phyloP scores from a whole-genome alignment of 2,888 invertebrate genomes.

The Dermolepida albohirtum region DNA sequence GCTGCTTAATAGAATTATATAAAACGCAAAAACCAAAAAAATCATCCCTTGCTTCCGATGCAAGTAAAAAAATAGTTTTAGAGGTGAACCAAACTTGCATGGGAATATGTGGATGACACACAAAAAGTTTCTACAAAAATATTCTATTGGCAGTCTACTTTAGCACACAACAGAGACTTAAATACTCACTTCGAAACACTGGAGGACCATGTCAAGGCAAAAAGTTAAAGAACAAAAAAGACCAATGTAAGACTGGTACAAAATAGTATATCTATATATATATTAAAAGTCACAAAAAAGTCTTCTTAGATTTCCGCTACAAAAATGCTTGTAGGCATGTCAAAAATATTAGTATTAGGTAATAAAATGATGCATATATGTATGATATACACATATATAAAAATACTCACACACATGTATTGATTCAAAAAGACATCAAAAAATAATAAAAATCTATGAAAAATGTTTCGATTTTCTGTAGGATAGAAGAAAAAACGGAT shows the following conservation, averaged over 20 bases:
- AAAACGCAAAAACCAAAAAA: constrained; percentile 38
- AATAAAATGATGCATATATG: constrained; percentile 22
- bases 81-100: constrained; percentile 38
- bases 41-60: constrained; percentile 18
- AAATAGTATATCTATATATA: constrained; percentile 52
- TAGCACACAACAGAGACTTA: constrained; percentile 70
- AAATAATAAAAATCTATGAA: constrained; percentile 40
- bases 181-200: constrained; percentile 79
- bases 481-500: constrained; percentile 48
- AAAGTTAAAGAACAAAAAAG: constrained; percentile 73
- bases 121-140: constrained; percentile 57
- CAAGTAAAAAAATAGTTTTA: constrained; percentile 22
- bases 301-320: constrained; percentile 60
- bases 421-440: constrained; percentile 65
- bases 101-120: constrained; percentile 35
- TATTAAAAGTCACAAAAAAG: constrained; percentile 54
- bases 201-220: constrained; percentile 77
- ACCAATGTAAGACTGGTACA: constrained; percentile 64
- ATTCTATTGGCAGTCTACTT: constrained; percentile 54
- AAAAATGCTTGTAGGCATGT: constrained; percentile 63
- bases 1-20: constrained; percentile 47
- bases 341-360: constrained; percentile 26
- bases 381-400: constrained; percentile 44
- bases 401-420: constrained; percentile 77
- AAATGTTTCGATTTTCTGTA: constrained; percentile 26